A percentile compares a stretch with the other conserved stretches of the same genome.
These are phyloP conservation scores for Reinhardtius hippoglossoides DNA, from an alignment of 2,113 vertebrate genomes.

Conservation along the genomic window DNA sequence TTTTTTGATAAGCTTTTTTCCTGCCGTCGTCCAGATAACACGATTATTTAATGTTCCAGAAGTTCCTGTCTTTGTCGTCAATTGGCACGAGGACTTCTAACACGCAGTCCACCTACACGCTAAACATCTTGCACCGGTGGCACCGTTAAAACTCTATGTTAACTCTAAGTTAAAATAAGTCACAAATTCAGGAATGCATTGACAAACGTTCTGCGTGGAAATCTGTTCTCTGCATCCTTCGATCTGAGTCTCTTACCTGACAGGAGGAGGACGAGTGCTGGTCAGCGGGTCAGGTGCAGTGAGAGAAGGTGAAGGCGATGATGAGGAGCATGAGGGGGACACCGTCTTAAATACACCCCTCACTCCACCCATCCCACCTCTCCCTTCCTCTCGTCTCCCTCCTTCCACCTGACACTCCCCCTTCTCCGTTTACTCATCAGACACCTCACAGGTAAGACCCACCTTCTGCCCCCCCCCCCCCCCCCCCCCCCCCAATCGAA, in stretches of 20 bases:
- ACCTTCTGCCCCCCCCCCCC: background rate
- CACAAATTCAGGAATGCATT: background rate
- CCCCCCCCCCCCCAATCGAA: background rate
- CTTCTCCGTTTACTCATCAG: conserved; percentile 66
- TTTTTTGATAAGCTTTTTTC: background rate
- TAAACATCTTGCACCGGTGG: background rate
- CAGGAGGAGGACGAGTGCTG: conserved; percentile 33
- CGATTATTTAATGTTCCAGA: background rate
- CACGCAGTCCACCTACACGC: background rate
- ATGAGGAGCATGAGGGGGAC: conserved; percentile 50
- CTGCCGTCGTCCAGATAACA: background rate
- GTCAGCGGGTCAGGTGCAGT: conserved; percentile 54
- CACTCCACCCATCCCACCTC: conserved; percentile 67
- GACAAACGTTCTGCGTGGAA: background rate
- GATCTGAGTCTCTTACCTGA: conserved; percentile 69
- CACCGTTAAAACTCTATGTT: too few relatives aligned
- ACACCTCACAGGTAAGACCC: conserved; percentile 50
- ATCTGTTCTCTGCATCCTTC: background rate
- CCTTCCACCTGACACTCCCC: conserved; percentile 57
- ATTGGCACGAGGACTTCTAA: background rate
- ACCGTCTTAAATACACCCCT: conserved; percentile 77
- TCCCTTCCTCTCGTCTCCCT: conserved; percentile 39
- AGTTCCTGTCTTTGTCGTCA: background rate
- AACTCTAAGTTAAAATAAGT: background rate
- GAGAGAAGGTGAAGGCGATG: conserved; percentile 37